phyloP scores from a whole-genome alignment of 2,797 vertebrate genomes.

The Paedocypris micromegethes region DNA sequence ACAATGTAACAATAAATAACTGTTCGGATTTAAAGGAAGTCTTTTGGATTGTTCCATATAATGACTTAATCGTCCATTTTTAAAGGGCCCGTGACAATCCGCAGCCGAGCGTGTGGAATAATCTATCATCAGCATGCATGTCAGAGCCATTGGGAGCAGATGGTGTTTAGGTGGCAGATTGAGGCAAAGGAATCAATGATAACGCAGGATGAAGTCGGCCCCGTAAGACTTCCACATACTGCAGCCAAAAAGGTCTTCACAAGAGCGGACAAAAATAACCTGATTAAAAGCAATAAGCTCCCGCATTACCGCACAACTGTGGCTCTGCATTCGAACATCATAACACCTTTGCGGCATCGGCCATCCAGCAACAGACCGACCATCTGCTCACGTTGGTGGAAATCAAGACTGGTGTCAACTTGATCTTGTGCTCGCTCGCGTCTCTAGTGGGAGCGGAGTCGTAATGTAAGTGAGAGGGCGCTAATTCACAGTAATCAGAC shows the following conservation, averaged over 20 bases:
- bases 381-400: slow-evolving; percentile 31
- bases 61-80: too few relatives aligned
- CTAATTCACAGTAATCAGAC: slow-evolving; percentile 71
- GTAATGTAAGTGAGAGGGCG: slow-evolving; percentile 59
- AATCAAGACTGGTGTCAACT: slow-evolving; percentile 30
- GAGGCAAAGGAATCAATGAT: slow-evolving; percentile 47
- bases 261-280: slow-evolving; percentile 27
- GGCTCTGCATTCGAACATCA: background rate
- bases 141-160: slow-evolving; percentile 52
- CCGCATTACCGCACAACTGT: slow-evolving; percentile 32
- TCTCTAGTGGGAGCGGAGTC: slow-evolving; percentile 25
- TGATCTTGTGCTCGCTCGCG: background rate
- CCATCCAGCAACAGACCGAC: slow-evolving; percentile 12
- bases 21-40: too few relatives aligned
- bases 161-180: slow-evolving; percentile 53
- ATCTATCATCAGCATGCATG: slow-evolving; percentile 59
- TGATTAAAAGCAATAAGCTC: slow-evolving; percentile 42
- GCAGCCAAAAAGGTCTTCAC: slow-evolving; percentile 43
- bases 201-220: slow-evolving; percentile 49
- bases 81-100: too few relatives aligned
- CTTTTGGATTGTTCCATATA: too few relatives aligned
- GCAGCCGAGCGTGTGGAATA: slow-evolving; percentile 44
- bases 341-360: slow-evolving; percentile 2
- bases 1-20: too few relatives aligned
- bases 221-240: slow-evolving; percentile 41